Evolutionary conservation across 2,113 vertebrate genomes (phyloP).

Genomic region (Nerophis lumbriciformis): DNA sequence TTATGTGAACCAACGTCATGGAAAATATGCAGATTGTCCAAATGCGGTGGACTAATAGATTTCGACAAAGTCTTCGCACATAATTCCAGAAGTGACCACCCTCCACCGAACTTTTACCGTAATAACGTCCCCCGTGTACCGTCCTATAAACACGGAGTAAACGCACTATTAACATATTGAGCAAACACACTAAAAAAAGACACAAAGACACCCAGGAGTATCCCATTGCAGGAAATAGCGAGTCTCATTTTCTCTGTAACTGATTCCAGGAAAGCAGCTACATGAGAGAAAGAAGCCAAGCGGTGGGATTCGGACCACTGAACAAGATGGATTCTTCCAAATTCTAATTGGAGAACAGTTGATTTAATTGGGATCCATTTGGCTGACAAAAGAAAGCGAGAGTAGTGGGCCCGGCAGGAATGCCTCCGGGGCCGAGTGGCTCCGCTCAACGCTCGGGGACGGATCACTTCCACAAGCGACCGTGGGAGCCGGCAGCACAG

Average conservation of each 20-base stretch:
- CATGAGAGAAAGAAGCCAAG: constrained; percentile 73
- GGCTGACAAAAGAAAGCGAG: constrained; percentile 88
- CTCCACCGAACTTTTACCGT: constrained; percentile 23
- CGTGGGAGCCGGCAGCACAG: constrained; percentile 80
- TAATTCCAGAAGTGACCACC: constrained; percentile 42
- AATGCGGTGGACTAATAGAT: too few species aligned
- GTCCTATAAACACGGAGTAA: constrained; percentile 66
- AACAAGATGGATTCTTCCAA: constrained; percentile 91
- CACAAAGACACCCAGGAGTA: constrained; percentile 86
- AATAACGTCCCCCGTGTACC: constrained; percentile 51
- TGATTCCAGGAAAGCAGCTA: constrained; percentile 77
- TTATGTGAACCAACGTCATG: too few species aligned
- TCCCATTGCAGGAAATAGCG: constrained; percentile 91
- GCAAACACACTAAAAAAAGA: constrained; percentile 69
- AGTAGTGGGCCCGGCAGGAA: constrained; percentile 82
- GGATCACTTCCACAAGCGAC: constrained; percentile 92
- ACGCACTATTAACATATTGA: constrained; percentile 78
- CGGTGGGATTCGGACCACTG: constrained; percentile 78
- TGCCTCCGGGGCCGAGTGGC: constrained; percentile 87
- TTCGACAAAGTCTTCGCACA: constrained; percentile 17
- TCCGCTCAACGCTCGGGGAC: constrained; percentile 81
- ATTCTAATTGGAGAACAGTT: constrained; percentile 98
- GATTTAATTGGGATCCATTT: constrained; percentile 98
- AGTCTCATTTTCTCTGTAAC: constrained; percentile 77
- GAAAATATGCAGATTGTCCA: too few species aligned